These are phyloP conservation scores for Odobenus rosmarus DNA, from an alignment of 2,113 vertebrate genomes.

Conservation along the genomic window DNA sequence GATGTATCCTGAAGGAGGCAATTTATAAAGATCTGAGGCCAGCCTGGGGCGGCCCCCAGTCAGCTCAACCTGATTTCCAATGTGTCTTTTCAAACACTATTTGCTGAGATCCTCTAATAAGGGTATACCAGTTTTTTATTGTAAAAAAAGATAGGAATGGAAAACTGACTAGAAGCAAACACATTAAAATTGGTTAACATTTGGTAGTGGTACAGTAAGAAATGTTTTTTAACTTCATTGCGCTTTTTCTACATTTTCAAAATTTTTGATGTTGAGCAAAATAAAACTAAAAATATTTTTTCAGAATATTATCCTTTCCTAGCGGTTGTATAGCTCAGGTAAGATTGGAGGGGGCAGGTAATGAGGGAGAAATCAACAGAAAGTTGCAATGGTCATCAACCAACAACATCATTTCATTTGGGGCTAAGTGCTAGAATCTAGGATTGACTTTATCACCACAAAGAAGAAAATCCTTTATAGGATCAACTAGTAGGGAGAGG, in stretches of 20 bases:
- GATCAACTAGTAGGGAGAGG: not conserved
- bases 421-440: not conserved
- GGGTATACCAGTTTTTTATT: not conserved
- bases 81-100: not conserved
- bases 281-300: not conserved
- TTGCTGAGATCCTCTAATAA: not conserved
- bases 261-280: not conserved
- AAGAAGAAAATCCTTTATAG: not conserved
- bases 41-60: not conserved
- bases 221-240: not conserved
- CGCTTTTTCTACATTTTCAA: not conserved
- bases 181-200: not conserved
- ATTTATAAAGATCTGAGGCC: not conserved
- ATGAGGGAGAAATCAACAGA: not conserved
- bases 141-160: not conserved
- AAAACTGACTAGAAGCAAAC: not conserved
- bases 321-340: not conserved
- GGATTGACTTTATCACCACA: not conserved
- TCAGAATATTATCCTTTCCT: not conserved
- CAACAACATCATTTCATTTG: not conserved
- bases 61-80: not conserved
- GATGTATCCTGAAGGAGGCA: not conserved
- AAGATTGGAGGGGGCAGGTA: not conserved
- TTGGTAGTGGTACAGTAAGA: not conserved
- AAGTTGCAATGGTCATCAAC: not conserved